Evolutionary conservation across 1,140 invertebrate species (phyloP), one percentile per base, ranked within the genome.

Genomic region (Scaptodrosophila lebanonensis): DNA sequence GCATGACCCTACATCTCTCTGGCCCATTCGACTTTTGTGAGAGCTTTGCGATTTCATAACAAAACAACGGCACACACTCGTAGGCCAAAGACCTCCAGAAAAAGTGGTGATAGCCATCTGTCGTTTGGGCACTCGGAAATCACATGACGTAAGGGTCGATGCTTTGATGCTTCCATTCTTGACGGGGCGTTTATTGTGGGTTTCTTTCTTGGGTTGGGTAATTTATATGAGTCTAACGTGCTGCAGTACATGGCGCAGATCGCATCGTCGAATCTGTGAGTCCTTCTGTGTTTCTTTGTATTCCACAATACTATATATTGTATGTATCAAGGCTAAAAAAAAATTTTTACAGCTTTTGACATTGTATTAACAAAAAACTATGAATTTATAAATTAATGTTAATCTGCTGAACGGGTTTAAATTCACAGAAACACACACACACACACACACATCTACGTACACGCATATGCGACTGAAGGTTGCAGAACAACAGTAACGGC

Each of bases 391-490:
- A n/a, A n/a, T n/a, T n/a, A n/a, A n/a, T n/a, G n/a, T n/a, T n/a
- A n/a, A n/a, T n/a, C n/a, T 36, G 45, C 22, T 12, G 45, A 79
- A 79, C 75, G 48, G 64, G 72, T 79, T 77, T 76, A 50, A 12
- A 16, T 45, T 15, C n/a, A n/a, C n/a, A n/a, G n/a, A n/a, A n/a
- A n/a, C n/a, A n/a, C n/a, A n/a, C n/a, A n/a, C n/a, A n/a, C n/a
- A n/a, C n/a, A n/a, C n/a, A n/a, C n/a, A n/a, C n/a, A n/a, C n/a
- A n/a, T n/a, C n/a, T n/a, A n/a, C n/a, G n/a, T n/a, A n/a, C n/a
- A n/a, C n/a, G n/a, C n/a, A n/a, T n/a, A 36, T 36, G 35, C 48
- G 47, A 53, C 13, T 56, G 70, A 75, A 75, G 60, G 70, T 57
- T 73, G 65, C 47, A 42, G 25, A 48, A 20, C 47, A 47, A 33